A percentile compares a stretch with the other conserved stretches of the same genome.
Evolutionary conservation across 2,888 invertebrate genomes (phyloP).

Genomic region (Argynnis bischoffii): DNA sequence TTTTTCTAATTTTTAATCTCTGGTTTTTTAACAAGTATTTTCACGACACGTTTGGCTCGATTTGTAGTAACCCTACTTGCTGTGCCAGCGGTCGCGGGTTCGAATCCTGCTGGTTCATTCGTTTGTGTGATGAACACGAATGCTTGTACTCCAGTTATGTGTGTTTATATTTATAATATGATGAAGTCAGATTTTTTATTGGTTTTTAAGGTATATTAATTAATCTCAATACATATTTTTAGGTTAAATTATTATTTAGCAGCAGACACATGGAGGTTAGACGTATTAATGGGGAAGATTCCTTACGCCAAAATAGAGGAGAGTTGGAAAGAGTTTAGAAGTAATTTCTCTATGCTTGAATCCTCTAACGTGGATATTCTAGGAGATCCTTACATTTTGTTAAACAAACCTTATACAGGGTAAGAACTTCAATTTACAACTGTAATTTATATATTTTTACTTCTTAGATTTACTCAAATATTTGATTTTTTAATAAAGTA

Average conservation of each 20-base stretch:
- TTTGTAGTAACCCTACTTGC: too few relatives aligned
- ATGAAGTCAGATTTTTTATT: too few relatives aligned
- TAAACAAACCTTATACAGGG: slow-evolving; percentile 82
- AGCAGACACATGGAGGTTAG: slow-evolving; percentile 81
- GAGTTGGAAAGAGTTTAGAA: slow-evolving; percentile 79
- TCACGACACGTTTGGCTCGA: too few relatives aligned
- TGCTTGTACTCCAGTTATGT: too few relatives aligned
- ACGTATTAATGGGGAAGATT: slow-evolving; percentile 66
- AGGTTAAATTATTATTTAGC: slow-evolving; percentile 81
- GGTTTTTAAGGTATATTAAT: neutral
- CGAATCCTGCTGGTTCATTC: too few relatives aligned
- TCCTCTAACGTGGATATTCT: slow-evolving; percentile 75
- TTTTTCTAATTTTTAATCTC: too few relatives aligned
- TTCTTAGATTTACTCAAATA: neutral
- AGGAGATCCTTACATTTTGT: slow-evolving; percentile 74
- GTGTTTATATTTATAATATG: too few relatives aligned
- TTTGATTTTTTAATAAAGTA: neutral
- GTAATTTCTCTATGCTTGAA: slow-evolving; percentile 71
- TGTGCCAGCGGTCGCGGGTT: too few relatives aligned
- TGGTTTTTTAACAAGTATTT: too few relatives aligned
- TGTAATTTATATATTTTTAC: too few relatives aligned
- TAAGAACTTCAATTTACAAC: slow-evolving; percentile 45
- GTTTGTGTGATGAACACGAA: too few relatives aligned
- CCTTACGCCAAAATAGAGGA: slow-evolving; percentile 57
- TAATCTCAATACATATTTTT: slow-evolving; percentile 43